Base-by-base conservation (phyloP, 1,140 invertebrate species). In the Chrysoperla carnea region DNA sequence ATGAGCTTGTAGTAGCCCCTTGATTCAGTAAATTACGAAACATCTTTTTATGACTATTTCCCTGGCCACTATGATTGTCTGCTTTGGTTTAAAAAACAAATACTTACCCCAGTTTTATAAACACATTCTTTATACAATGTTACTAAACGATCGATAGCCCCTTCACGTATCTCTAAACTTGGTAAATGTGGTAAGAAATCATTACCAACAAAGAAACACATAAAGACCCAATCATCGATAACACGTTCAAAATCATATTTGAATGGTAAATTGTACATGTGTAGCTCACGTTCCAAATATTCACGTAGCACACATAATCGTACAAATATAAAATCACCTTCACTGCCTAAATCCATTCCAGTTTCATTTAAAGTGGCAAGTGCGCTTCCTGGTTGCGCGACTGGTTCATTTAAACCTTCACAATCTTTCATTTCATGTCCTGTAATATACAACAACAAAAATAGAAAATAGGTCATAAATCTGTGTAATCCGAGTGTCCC, bases 161-260 rank as follows among this genome's bases (percentile, higher is more conserved):
- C 85, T 71, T 99, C 96, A 45, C 95, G 71, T 54, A 99, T 99
- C 71, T 99, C 95, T 45, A 99, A 64, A 15, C 92, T 97, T 11
- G 96, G 96, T 43, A 99, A 69, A 72, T 99, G 96, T 11, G 96
- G 96, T 49, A 99, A 62, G 62, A 99, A 99, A 69, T 99, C 96
- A 66, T 99, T 99, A 36, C 96, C 96, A 43, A 99, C 96, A 68
- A 99, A 99, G 67, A 99, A 99, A 64, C 96, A 99, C 91, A 99
- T 97, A 60, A 99, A 98, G 1, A 99, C 94, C 94, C 95, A 99
- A 66, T 99, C 96, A 63, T 99, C 96, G 3, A 96, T 58, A 2
- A 78, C 89, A 46, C 90, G 64, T 56, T 96, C 87, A 57, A 90
- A 88, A 51, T 87, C 81, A 58, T 87, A 90, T 37, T 74, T 64